Conservation (phyloP, 2,888 invertebrate species). For the Pammene aurita region DNA sequence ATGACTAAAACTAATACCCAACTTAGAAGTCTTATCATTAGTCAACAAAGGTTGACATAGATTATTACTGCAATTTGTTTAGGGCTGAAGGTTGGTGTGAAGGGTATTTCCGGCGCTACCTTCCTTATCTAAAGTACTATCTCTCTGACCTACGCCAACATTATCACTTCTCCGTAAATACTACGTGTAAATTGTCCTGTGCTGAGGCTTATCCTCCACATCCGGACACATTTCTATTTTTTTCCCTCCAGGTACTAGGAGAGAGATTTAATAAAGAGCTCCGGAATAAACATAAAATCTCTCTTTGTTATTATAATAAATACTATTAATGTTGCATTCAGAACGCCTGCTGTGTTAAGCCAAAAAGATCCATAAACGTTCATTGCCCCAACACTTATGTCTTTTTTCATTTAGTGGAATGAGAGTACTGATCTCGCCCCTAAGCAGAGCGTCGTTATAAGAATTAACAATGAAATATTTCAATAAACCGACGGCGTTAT, state of each 20-base stretch:
- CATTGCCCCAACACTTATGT: slow-evolving; percentile 8
- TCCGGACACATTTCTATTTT: slow-evolving; percentile 61
- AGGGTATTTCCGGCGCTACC: slow-evolving; percentile 59
- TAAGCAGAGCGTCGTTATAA: slow-evolving; percentile 67
- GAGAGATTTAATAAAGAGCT: slow-evolving; percentile 57
- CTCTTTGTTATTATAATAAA: slow-evolving; percentile 79
- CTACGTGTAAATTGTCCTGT: slow-evolving; percentile 71
- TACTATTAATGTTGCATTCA: slow-evolving; percentile 73
- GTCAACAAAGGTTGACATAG: slow-evolving; percentile 22
- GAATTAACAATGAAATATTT: slow-evolving; percentile 82
- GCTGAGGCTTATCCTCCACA: slow-evolving; percentile 66
- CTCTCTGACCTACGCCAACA: slow-evolving; percentile 73
- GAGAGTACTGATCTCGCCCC: slow-evolving; percentile 59
- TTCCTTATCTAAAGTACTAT: slow-evolving; percentile 67
- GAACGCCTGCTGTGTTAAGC: slow-evolving; percentile 45
- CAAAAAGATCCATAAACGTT: slow-evolving; percentile 7
- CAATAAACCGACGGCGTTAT: slow-evolving; percentile 76
- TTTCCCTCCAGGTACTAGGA: slow-evolving; percentile 53
- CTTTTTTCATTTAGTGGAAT: slow-evolving; percentile 13
- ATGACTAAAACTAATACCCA: not conserved
- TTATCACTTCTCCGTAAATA: slow-evolving; percentile 64
- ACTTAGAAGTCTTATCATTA: slow-evolving; percentile 8
- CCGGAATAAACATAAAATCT: slow-evolving; percentile 50
- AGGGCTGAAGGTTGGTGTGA: slow-evolving; percentile 42
- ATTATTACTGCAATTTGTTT: slow-evolving; percentile 36